Conservation (phyloP, 2,888 invertebrate genomes). For the Cephus rjabovi region DNA sequence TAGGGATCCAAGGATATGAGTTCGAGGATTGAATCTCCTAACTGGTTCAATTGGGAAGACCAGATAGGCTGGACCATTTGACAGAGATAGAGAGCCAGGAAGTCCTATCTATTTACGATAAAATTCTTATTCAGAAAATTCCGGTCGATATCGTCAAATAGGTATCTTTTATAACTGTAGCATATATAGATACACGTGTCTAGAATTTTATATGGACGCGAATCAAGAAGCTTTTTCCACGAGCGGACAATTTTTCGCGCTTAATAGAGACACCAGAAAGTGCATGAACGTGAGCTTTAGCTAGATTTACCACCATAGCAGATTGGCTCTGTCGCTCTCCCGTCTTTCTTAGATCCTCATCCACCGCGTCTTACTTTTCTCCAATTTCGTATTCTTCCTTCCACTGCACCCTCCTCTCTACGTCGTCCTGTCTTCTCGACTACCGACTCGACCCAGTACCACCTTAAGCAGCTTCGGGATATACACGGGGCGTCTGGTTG, state of each 20-base stretch:
- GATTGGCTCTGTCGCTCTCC: not conserved
- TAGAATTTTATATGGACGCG: not conserved
- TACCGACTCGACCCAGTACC: not conserved
- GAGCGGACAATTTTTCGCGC: not conserved
- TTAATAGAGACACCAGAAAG: not conserved
- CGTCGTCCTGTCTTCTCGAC: not conserved
- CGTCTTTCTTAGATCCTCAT: not conserved
- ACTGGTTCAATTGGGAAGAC: too few species aligned
- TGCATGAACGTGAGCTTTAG: not conserved
- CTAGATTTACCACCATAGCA: not conserved
- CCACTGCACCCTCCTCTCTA: not conserved
- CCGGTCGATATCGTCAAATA: not conserved
- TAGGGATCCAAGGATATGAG: not conserved
- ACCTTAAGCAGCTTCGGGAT: not conserved
- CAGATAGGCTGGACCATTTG: not conserved
- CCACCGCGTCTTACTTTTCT: not conserved
- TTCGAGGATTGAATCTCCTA: not conserved
- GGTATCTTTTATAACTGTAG: not conserved
- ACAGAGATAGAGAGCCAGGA: not conserved
- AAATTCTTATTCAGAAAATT: not conserved
- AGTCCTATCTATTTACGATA: not conserved
- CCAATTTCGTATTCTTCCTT: not conserved
- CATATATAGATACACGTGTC: not conserved
- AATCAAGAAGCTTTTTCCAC: not conserved
- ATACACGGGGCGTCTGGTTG: not conserved